Evolutionary conservation across 2,113 vertebrate genomes (phyloP).

Genomic region (Stegostoma tigrinum): DNA sequence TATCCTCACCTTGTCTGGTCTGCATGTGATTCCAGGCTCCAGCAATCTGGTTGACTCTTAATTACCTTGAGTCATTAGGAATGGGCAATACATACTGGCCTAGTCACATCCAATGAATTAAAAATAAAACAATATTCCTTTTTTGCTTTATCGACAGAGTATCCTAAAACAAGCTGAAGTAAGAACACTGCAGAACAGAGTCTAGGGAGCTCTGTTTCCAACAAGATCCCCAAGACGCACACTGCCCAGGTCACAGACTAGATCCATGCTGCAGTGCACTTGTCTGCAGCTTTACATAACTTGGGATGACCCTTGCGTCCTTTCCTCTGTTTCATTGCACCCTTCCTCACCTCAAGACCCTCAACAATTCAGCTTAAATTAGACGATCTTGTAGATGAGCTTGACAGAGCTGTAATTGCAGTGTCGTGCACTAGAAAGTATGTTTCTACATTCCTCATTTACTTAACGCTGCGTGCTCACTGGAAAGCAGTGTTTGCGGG

Average conservation of each 20-base stretch:
- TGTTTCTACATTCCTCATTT: background rate
- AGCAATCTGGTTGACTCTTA: no score
- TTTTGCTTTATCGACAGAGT: no score
- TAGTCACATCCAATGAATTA: no score
- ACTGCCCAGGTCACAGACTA: background rate
- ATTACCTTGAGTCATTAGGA: no score
- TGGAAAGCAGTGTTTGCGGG: background rate
- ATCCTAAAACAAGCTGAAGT: background rate
- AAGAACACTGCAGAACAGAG: background rate
- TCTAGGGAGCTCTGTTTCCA: background rate
- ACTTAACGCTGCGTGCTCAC: background rate
- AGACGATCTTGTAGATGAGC: background rate
- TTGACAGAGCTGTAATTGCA: no score
- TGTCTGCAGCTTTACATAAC: background rate
- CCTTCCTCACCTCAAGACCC: background rate
- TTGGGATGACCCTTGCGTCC: background rate
- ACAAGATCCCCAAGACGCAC: no score
- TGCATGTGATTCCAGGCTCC: no score
- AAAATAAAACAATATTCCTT: no score
- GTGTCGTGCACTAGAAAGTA: no score
- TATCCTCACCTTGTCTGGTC: no score
- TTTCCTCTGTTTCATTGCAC: background rate
- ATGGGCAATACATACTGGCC: no score
- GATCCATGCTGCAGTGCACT: background rate
- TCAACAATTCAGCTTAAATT: background rate